Percentiles rank a stretch among this genome's conserved stretches.
These are phyloP conservation scores for Sinocyclocheilus anophthalmus DNA, from an alignment of 2,113 vertebrate genomes.

Conservation along the genomic window DNA sequence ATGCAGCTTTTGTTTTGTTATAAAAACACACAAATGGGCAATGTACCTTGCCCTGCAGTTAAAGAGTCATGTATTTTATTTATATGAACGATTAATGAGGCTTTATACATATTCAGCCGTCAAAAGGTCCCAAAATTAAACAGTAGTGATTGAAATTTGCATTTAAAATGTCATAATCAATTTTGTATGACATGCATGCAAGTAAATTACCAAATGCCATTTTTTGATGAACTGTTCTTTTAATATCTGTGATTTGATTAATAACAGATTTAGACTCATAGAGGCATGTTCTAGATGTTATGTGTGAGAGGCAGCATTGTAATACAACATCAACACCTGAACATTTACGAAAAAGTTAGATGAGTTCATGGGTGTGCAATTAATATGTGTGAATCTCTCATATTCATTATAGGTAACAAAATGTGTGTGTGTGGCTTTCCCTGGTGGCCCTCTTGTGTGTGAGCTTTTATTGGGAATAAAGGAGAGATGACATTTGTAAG, in stretches of 20 bases:
- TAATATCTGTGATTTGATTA: neutral
- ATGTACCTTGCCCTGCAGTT: neutral
- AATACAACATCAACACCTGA: neutral
- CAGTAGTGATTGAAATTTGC: neutral
- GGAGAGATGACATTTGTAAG: constrained; percentile 44
- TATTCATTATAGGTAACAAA: neutral
- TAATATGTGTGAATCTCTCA: neutral
- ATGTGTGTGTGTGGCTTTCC: neutral
- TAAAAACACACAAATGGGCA: too few species aligned
- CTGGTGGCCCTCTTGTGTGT: neutral
- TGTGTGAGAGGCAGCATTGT: neutral
- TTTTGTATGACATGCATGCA: neutral
- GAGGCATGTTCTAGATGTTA: neutral
- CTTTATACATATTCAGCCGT: neutral
- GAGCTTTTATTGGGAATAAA: constrained; percentile 18
- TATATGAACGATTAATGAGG: neutral
- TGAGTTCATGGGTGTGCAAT: neutral
- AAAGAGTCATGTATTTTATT: neutral
- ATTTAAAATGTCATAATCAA: neutral
- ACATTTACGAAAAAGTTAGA: neutral
- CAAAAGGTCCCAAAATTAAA: neutral
- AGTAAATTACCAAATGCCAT: neutral
- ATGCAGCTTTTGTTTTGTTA: constrained; percentile 1
- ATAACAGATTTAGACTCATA: neutral
- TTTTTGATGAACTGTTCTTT: neutral